Evolutionary conservation across 2,113 vertebrate genomes (phyloP), one percentile per base, ranked within the genome.

Genomic region (Guaruba guarouba): DNA sequence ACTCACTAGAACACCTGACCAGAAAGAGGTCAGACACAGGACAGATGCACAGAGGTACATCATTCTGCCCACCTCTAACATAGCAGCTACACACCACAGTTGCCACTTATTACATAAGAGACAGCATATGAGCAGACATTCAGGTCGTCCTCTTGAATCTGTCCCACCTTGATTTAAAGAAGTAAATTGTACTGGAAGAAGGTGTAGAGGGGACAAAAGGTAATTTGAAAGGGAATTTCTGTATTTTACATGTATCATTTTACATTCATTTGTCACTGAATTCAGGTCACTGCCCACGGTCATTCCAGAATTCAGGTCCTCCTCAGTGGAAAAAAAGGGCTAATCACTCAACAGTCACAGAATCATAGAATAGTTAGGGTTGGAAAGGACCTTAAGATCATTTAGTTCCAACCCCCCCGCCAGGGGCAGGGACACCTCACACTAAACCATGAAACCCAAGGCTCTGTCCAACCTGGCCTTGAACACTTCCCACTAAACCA

Each of bases 61-160:
- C 71, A 27, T 69, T 55, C 70, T 67, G 63, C 49, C 24, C 44
- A 62, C 46, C 44, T 70, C 79, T 6, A 57, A 20, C n/a, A 7
- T 0, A 44, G 35, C 62, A 41, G 62, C 35, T 74, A 83, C 31
- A 49, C 68, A 54, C 14, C 39, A 86, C 82, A 46, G 27, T 29
- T 51, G 31, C 15, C 48, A 33, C 2, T 37, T 41, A 29, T 10
- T 24, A 37, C n/a, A 29, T 10, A 11, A 18, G 11, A 44, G 4
- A 86, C 8, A 0, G 1, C 17, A 5, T 4, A 22, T 9, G 19
- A 37, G 17, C 39, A 39, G 46, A 35, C 18, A 9, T 18, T 24
- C 46, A 29, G 48, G 49, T 37, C 11, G 19, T 79, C 18, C n/a
- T 74, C 67, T n/a, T 69, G 33, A 69, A 69, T 31, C 14, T 51